Percentiles rank a stretch among this genome's conserved stretches.
These are phyloP conservation scores for Rapana venosa DNA, from an alignment of 2,888 invertebrate genomes.

Conservation along the genomic window DNA sequence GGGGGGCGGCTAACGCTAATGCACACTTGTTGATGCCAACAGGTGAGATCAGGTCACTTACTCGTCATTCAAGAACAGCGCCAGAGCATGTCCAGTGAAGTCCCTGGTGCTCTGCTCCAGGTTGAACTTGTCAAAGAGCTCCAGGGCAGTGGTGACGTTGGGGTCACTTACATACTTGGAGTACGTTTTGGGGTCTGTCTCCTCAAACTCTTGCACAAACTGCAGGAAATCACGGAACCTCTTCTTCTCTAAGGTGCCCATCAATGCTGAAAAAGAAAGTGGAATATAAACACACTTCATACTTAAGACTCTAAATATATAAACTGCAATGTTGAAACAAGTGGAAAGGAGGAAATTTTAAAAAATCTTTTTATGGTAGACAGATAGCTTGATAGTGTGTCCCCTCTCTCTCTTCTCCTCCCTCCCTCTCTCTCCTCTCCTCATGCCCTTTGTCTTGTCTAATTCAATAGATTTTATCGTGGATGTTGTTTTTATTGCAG, in stretches of 20 bases:
- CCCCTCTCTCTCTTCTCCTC: no score
- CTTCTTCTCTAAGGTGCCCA: slow-evolving; percentile 99
- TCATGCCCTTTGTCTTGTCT: no score
- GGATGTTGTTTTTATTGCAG: no score
- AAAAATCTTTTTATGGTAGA: no score
- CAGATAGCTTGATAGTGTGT: no score
- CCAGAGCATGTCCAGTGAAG: slow-evolving; percentile 98
- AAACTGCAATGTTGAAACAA: no score
- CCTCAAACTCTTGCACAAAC: slow-evolving; percentile 95
- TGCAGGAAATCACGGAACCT: slow-evolving; percentile 97
- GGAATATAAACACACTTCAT: no score
- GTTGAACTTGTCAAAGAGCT: slow-evolving; percentile 95
- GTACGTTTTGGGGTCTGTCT: slow-evolving; percentile 91
- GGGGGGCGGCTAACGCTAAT: no score
- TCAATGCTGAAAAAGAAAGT: slow-evolving; percentile 84
- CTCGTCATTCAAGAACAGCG: slow-evolving; percentile 86
- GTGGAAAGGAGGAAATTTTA: no score
- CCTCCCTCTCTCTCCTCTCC: no score
- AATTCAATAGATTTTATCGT: no score
- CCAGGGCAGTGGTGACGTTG: slow-evolving; percentile 87
- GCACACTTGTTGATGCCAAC: background rate
- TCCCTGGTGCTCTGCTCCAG: slow-evolving; percentile 98
- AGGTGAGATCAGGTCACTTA: slow-evolving; percentile 63
- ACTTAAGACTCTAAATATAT: no score
- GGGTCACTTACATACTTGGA: slow-evolving; percentile 92